Evolutionary conservation across 2,888 invertebrate genomes (phyloP).

Genomic region (Cynaeus angustus): DNA sequence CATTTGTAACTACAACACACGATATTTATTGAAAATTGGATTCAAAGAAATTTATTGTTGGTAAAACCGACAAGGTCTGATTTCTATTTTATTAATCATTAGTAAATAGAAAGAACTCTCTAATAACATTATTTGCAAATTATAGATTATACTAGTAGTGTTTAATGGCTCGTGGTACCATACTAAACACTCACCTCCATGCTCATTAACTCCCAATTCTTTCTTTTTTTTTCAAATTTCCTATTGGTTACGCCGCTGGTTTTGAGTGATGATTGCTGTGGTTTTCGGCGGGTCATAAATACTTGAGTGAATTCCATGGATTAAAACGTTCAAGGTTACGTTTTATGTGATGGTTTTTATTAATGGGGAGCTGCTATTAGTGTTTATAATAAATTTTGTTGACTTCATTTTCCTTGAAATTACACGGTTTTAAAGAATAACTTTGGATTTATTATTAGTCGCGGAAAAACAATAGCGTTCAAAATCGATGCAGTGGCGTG

Average conservation of each 20-base stretch:
- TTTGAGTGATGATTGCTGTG: slow-evolving; percentile 5
- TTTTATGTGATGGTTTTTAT: slow-evolving; percentile 27
- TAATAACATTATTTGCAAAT: no score
- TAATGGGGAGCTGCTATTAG: slow-evolving; percentile 12
- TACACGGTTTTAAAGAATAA: neutral
- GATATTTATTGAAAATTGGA: no score
- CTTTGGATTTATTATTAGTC: neutral
- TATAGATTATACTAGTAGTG: no score
- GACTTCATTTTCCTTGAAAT: slow-evolving; percentile 13
- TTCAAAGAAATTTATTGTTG: no score
- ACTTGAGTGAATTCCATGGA: slow-evolving; percentile 19
- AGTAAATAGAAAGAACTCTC: no score
- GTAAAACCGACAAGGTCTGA: no score
- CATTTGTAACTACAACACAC: no score
- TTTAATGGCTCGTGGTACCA: no score
- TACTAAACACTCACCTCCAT: no score
- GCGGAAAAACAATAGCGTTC: slow-evolving; percentile 7
- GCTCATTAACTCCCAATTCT: no score
- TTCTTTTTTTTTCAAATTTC: no score
- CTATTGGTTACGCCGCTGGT: slow-evolving; percentile 2
- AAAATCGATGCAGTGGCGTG: neutral
- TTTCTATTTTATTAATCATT: no score
- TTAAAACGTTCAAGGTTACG: slow-evolving; percentile 24
- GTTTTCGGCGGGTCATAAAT: slow-evolving; percentile 25
- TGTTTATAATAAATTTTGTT: slow-evolving; percentile 9